These are phyloP conservation scores for Palloptera scutellata DNA, from an alignment of 2,888 invertebrate genomes.

Conservation along the genomic window DNA sequence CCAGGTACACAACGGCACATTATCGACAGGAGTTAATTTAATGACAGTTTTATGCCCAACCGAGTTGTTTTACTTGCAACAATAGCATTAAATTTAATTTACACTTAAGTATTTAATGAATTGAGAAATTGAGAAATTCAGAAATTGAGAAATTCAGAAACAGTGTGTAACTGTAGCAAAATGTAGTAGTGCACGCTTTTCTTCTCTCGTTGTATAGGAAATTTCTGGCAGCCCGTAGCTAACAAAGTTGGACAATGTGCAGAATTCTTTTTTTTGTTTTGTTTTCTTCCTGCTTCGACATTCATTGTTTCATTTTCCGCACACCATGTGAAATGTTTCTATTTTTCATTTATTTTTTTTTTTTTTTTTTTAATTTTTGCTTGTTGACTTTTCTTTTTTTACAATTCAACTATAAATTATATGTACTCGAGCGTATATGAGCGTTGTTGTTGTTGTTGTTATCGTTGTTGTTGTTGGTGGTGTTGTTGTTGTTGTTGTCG, in stretches of 20 bases:
- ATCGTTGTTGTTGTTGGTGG: neutral
- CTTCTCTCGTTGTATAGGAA: no score
- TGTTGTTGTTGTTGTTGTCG: neutral
- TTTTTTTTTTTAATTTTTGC: slow-evolving; percentile 7
- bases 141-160: no score
- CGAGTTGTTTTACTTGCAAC: no score
- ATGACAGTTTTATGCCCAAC: no score
- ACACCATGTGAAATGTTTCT: slow-evolving; percentile 1
- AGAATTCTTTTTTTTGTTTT: neutral
- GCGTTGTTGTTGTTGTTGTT: neutral
- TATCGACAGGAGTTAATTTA: no score
- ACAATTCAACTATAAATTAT: slow-evolving; percentile 6
- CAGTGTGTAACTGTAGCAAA: no score
- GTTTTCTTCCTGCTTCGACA: neutral
- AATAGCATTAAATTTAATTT: no score
- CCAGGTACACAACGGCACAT: no score
- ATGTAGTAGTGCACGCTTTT: no score
- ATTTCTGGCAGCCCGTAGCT: no score
- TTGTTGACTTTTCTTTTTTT: neutral
- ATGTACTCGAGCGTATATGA: neutral
- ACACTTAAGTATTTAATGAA: no score
- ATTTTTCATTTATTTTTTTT: neutral
- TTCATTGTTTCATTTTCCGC: neutral
- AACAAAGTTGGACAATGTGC: neutral
- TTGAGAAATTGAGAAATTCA: no score